Conservation (phyloP, 2,113 vertebrate species). For the Todiramphus chloris region DNA sequence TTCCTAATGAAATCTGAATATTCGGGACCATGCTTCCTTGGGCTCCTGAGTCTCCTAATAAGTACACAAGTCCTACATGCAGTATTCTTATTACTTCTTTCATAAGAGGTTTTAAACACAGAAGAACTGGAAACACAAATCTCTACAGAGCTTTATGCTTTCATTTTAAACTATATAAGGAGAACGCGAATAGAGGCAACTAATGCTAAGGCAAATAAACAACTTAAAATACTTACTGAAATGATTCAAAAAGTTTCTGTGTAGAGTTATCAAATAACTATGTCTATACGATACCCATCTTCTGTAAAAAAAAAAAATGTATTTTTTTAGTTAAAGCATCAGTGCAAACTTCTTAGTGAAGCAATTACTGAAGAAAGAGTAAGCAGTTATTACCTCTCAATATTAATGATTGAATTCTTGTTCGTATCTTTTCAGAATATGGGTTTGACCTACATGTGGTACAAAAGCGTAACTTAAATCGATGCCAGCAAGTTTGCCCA, state of each 20-base stretch:
- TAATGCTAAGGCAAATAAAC: background rate
- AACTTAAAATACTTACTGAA: background rate
- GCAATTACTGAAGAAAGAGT: background rate
- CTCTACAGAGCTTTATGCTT: background rate
- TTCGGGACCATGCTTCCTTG: background rate
- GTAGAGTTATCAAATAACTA: background rate
- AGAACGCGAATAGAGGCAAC: background rate
- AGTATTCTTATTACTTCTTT: background rate
- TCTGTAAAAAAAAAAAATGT: background rate
- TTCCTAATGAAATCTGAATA: background rate
- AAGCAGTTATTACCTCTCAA: slow-evolving; percentile 6
- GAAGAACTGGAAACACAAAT: background rate
- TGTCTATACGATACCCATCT: background rate
- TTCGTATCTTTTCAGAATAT: slow-evolving; percentile 17
- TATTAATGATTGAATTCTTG: slow-evolving; percentile 20
- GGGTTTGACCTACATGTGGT: slow-evolving; percentile 8
- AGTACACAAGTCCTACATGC: background rate
- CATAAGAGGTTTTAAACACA: background rate
- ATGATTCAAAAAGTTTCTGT: background rate
- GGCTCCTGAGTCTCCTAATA: background rate
- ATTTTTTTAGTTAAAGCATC: background rate
- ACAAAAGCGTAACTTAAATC: slow-evolving; percentile 48
- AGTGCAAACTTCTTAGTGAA: background rate
- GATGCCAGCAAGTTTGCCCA: slow-evolving; percentile 55
- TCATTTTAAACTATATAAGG: slow-evolving; percentile 18